phyloP scores from a whole-genome alignment of 2,888 invertebrate genomes.

The Eueremaeus valkanovi region DNA sequence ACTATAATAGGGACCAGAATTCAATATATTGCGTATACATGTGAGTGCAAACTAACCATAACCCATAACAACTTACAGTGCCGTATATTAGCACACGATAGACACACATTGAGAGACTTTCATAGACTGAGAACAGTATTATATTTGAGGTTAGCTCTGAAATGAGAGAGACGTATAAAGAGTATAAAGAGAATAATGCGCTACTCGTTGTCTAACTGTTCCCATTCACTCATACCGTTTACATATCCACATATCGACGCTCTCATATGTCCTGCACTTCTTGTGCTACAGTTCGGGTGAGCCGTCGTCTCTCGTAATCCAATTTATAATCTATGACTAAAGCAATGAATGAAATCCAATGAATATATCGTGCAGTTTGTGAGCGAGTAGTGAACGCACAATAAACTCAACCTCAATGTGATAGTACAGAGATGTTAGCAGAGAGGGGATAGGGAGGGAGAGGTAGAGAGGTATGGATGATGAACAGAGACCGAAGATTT shows the following conservation, averaged over 20 bases:
- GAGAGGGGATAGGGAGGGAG: constrained; percentile 12
- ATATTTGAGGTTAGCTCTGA: not conserved
- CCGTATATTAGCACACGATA: not conserved
- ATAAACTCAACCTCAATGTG: not conserved
- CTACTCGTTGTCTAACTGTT: not conserved
- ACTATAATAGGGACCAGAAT: not conserved
- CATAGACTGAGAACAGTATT: constrained; percentile 6
- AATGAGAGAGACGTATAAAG: too few relatives aligned
- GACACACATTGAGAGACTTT: not conserved
- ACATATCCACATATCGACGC: not conserved
- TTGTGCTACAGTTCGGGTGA: not conserved
- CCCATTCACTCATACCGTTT: not conserved
- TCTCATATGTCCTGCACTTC: not conserved
- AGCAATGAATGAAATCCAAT: not conserved
- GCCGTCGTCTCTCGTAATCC: not conserved
- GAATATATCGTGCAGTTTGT: not conserved
- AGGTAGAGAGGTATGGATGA: not conserved
- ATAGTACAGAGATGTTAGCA: too few relatives aligned
- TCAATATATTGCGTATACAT: not conserved
- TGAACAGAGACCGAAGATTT: not conserved
- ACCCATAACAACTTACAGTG: not conserved
- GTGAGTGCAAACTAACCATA: not conserved
- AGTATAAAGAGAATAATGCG: not conserved
- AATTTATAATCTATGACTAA: constrained; percentile 28
- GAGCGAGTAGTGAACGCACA: not conserved